Conservation (phyloP, 1,140 invertebrate genomes). For the Hyles euphorbiae region DNA sequence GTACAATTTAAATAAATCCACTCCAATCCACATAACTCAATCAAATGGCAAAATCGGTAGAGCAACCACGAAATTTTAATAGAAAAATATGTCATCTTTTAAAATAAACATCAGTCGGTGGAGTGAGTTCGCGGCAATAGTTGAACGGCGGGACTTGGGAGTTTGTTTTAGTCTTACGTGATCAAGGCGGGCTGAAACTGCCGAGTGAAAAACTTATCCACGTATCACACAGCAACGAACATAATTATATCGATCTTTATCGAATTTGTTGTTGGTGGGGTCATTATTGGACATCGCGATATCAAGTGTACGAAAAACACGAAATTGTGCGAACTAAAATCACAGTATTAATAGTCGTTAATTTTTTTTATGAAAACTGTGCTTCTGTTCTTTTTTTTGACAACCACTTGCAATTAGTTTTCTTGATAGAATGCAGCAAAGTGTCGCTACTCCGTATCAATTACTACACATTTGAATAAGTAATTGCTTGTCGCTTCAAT, state of each 20-base stretch:
- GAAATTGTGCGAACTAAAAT: no score
- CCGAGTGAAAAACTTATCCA: slow-evolving; percentile 8
- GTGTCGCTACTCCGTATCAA: background rate
- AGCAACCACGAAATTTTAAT: background rate
- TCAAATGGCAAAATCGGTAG: background rate
- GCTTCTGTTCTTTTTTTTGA: no score
- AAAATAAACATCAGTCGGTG: slow-evolving; percentile 4
- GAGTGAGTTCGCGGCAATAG: slow-evolving; percentile 8
- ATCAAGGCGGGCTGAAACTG: slow-evolving; percentile 16
- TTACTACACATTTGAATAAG: background rate
- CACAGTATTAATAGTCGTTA: no score
- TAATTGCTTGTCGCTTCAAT: background rate
- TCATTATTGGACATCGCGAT: no score
- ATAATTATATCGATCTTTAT: no score
- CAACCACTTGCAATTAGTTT: background rate
- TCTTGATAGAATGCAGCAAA: background rate
- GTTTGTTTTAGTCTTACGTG: slow-evolving; percentile 18
- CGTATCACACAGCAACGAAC: slow-evolving; percentile 13
- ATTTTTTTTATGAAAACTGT: no score
- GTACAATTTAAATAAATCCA: no score
- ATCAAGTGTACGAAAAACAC: no score
- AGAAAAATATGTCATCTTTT: slow-evolving; percentile 1
- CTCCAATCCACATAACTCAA: no score
- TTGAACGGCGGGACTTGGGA: slow-evolving; percentile 6
- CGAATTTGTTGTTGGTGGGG: no score